These are phyloP conservation scores for Ditula angustiorana DNA, from an alignment of 2,888 invertebrate species.

Conservation along the genomic window DNA sequence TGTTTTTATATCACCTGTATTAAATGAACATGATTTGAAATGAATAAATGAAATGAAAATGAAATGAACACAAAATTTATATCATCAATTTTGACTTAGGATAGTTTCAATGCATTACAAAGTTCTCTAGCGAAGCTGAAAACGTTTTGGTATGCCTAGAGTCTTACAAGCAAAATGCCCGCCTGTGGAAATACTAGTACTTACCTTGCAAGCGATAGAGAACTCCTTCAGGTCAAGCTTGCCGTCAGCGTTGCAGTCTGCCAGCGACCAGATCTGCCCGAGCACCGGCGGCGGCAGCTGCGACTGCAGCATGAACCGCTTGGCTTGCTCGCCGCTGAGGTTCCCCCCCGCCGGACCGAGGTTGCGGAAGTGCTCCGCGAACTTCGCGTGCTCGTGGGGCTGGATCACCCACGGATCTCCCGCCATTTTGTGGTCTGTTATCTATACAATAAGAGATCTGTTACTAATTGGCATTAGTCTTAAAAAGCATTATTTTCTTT, in stretches of 20 bases:
- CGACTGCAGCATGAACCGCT: constrained; percentile 96
- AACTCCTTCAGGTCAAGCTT: constrained; percentile 98
- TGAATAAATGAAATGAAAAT: too few species aligned
- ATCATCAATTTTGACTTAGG: too few species aligned
- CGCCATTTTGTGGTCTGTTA: constrained; percentile 55
- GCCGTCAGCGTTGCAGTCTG: constrained; percentile 98
- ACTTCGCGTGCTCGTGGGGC: constrained; percentile 94
- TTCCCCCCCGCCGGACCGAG: constrained; percentile 94
- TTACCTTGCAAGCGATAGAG: constrained; percentile 97
- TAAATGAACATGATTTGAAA: too few species aligned
- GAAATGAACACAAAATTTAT: too few species aligned
- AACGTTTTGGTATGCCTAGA: too few species aligned
- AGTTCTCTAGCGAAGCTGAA: too few species aligned
- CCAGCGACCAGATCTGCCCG: constrained; percentile 98
- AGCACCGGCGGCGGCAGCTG: constrained; percentile 95
- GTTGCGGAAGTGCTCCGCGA: constrained; percentile 95
- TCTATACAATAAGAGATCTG: background rate
- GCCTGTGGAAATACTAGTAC: too few species aligned
- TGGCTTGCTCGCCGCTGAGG: constrained; percentile 96
- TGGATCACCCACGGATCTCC: constrained; percentile 95
- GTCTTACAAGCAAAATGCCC: too few species aligned
- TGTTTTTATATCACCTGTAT: too few species aligned
- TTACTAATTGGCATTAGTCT: too few species aligned
- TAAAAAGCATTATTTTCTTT: too few species aligned
- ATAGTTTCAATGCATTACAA: too few species aligned